Conservation (phyloP, 2,888 invertebrate species). For the Heliconius aoede region DNA sequence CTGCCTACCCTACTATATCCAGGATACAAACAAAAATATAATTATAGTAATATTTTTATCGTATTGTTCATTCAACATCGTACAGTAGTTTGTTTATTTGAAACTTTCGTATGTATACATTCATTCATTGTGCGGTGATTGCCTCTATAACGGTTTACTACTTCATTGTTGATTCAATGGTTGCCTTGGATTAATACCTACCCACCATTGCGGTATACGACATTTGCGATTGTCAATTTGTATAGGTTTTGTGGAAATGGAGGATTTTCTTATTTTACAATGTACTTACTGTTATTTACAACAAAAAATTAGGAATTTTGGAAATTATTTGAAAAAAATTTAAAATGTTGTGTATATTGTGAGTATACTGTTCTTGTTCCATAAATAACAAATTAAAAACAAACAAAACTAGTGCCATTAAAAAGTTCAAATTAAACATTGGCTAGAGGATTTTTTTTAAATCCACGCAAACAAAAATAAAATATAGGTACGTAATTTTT, state of each 20-base stretch:
- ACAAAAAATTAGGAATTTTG: no score
- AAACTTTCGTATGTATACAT: slow-evolving; percentile 8
- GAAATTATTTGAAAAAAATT: no score
- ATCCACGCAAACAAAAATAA: no score
- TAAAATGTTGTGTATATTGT: no score
- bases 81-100: slow-evolving; percentile 22
- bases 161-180: slow-evolving; percentile 54
- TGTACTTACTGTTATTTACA: no score
- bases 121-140: slow-evolving; percentile 47
- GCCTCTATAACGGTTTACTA: slow-evolving; percentile 55
- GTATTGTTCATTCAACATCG: slow-evolving; percentile 11
- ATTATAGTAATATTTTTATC: neutral
- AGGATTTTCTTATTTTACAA: neutral
- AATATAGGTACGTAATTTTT: no score
- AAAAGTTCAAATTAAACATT: neutral
- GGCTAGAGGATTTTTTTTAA: neutral
- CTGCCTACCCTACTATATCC: neutral
- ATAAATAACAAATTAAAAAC: no score
- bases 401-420: neutral
- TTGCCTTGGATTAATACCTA: slow-evolving; percentile 43
- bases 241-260: slow-evolving; percentile 41
- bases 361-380: no score
- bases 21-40: neutral
- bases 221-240: slow-evolving; percentile 29
- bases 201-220: slow-evolving; percentile 36